Percentiles rank a stretch among this genome's conserved stretches.
These are phyloP conservation scores for Coptodon rendalli DNA, from an alignment of 2,113 vertebrate species.

Conservation along the genomic window DNA sequence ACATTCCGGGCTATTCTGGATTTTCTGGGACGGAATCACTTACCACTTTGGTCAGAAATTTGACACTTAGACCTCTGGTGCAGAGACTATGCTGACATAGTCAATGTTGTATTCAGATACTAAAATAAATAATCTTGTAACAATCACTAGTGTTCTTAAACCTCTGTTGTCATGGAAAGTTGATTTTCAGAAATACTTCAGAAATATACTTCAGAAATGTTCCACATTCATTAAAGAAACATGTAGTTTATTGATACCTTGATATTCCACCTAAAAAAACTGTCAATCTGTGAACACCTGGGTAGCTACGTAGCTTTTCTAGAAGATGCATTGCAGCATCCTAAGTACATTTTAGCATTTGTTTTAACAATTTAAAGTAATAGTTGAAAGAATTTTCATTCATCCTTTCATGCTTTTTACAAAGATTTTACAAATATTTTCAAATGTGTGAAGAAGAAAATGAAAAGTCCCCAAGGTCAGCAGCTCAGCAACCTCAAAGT, in stretches of 20 bases:
- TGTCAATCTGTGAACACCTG: background rate
- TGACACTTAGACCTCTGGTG: background rate
- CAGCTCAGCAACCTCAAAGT: background rate
- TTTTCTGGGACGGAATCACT: background rate
- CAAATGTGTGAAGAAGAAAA: background rate
- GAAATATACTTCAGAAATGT: background rate
- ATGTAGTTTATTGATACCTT: accelerated
- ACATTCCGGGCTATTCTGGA: background rate
- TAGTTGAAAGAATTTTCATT: background rate
- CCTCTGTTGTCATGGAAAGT: background rate
- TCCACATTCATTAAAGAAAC: background rate
- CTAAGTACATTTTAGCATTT: background rate
- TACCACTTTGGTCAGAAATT: background rate
- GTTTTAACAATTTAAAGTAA: background rate
- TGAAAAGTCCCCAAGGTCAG: slow-evolving; percentile 28
- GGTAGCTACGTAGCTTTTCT: background rate
- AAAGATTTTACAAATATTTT: background rate
- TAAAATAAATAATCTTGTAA: background rate
- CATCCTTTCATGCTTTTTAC: background rate
- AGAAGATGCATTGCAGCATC: background rate
- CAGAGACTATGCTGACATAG: background rate
- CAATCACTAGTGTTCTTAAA: background rate
- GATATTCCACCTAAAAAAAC: background rate
- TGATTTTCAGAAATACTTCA: background rate
- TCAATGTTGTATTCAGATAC: background rate